A percentile compares a stretch with the other conserved stretches of the same genome.
Evolutionary conservation across 2,797 vertebrate genomes (phyloP).

Genomic region (Glossophaga mutica): DNA sequence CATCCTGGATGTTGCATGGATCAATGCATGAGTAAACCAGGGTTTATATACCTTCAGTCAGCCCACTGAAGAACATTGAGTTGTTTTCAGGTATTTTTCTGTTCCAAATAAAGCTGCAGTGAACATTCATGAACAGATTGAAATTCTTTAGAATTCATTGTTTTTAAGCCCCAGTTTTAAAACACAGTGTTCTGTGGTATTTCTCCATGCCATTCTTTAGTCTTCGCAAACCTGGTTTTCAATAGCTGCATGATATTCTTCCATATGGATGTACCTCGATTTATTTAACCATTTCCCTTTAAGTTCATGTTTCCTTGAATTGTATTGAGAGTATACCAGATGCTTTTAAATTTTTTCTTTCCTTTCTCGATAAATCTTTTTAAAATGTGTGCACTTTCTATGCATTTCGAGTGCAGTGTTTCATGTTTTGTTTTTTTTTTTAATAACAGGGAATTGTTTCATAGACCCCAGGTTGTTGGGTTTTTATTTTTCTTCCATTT

Average conservation of each 20-base stretch:
- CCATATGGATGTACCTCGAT: neutral
- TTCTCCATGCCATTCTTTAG: neutral
- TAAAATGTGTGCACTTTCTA: neutral
- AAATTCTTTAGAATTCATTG: neutral
- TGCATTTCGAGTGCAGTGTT: neutral
- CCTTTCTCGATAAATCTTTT: neutral
- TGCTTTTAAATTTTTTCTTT: neutral
- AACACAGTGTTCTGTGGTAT: neutral
- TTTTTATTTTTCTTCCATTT: neutral
- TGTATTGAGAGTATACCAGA: neutral
- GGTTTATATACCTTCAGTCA: neutral
- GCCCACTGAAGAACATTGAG: neutral
- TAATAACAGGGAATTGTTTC: neutral
- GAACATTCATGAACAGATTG: neutral
- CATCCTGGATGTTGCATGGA: neutral
- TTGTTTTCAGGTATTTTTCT: neutral
- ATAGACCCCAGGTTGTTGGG: neutral
- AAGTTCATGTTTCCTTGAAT: conserved; percentile 28
- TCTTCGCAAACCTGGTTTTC: conserved; percentile 6
- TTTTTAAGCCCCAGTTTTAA: neutral
- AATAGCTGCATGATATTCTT: neutral
- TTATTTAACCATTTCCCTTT: conserved; percentile 5
- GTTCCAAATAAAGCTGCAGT: neutral
- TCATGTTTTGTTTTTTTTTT: neutral
- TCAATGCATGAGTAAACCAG: neutral